These are phyloP conservation scores for Apteryx owenii DNA, from an alignment of 2,113 vertebrate genomes.

Conservation along the genomic window DNA sequence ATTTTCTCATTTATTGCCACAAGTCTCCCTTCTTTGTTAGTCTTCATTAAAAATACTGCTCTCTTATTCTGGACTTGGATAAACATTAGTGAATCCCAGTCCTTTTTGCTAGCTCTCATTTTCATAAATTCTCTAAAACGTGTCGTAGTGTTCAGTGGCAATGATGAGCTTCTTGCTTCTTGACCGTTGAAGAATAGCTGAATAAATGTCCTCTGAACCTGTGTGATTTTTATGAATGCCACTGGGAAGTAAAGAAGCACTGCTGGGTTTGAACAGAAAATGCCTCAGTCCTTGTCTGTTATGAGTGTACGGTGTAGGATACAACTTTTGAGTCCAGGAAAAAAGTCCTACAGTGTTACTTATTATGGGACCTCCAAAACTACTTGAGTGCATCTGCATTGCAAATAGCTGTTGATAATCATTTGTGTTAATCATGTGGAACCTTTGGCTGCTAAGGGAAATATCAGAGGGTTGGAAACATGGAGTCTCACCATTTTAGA, in stretches of 20 bases:
- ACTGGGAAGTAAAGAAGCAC: neutral
- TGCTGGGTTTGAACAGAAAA: neutral
- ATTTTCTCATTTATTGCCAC: neutral
- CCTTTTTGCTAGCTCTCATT: neutral
- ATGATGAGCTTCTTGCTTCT: neutral
- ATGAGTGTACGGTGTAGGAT: neutral
- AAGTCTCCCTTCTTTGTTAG: neutral
- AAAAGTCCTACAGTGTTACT: neutral
- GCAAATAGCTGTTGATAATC: neutral
- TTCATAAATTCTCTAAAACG: neutral
- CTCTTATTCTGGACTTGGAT: neutral
- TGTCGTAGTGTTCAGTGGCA: neutral
- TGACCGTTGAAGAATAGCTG: neutral
- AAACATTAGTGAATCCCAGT: neutral
- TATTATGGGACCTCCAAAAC: neutral
- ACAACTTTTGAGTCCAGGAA: neutral
- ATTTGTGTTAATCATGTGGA: neutral
- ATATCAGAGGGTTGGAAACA: neutral
- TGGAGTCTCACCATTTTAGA: neutral
- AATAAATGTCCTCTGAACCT: neutral
- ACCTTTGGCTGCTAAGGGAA: neutral
- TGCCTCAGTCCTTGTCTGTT: neutral
- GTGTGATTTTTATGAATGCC: neutral
- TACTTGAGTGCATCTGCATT: neutral
- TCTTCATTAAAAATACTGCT: neutral